Evolutionary conservation across 1,140 invertebrate species (phyloP).

Genomic region (Aricia agestis): DNA sequence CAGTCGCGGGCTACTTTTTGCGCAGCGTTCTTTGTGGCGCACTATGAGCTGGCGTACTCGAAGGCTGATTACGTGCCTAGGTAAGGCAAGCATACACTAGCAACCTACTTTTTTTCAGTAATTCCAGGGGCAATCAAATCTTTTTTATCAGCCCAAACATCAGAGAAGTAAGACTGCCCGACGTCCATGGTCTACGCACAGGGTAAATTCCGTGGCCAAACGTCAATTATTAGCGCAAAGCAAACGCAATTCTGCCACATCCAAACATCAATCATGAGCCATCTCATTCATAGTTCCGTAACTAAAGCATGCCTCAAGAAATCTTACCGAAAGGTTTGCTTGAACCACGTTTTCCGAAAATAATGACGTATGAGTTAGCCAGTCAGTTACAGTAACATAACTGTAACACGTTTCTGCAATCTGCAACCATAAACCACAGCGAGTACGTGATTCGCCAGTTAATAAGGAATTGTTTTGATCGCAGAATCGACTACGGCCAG

Average conservation of each 20-base stretch:
- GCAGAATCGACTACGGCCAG: background rate
- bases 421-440: background rate
- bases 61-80: slow-evolving; percentile 53
- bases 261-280: too few species aligned
- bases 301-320: too few species aligned
- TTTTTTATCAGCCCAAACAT: too few species aligned
- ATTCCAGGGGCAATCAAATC: too few species aligned
- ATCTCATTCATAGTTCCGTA: too few species aligned
- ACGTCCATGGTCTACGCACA: too few species aligned
- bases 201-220: too few species aligned
- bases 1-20: slow-evolving; percentile 40
- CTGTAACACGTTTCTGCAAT: background rate
- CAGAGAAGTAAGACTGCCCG: too few species aligned
- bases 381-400: background rate
- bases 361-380: background rate
- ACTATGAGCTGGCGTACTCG: slow-evolving; percentile 51
- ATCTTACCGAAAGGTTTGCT: background rate
- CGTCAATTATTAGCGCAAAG: too few species aligned
- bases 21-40: slow-evolving; percentile 48
- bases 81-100: background rate
- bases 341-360: slow-evolving; percentile 24
- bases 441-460: background rate
- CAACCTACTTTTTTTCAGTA: too few species aligned
- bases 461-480: slow-evolving; percentile 8
- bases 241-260: too few species aligned